Conservation (phyloP, 1,140 invertebrate species). For the Zaprionus davidi region DNA sequence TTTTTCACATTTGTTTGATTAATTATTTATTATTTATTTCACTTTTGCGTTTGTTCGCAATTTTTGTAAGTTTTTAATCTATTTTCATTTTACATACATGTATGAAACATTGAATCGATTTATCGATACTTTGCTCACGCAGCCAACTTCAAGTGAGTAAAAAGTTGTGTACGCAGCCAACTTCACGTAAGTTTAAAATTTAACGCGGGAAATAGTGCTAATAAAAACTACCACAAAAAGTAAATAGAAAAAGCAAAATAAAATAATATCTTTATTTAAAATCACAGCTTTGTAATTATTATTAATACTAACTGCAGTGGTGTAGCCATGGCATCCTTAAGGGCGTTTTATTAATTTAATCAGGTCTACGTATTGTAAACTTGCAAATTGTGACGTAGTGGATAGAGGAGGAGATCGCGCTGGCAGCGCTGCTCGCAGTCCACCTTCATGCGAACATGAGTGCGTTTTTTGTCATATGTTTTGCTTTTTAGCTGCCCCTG, state of each 20-base stretch:
- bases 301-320: neutral
- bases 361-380: neutral
- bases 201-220: neutral
- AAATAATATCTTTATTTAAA: neutral
- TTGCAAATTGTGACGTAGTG: neutral
- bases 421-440: neutral
- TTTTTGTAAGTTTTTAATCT: neutral
- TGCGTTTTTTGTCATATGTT: slow-evolving; percentile 1
- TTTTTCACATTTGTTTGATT: neutral
- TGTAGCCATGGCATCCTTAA: neutral
- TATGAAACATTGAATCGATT: neutral
- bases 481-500: slow-evolving; percentile 1
- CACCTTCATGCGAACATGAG: neutral
- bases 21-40: neutral
- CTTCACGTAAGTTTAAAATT: slow-evolving; percentile 26
- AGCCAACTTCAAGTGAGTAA: slow-evolving; percentile 14
- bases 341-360: neutral
- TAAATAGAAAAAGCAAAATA: neutral
- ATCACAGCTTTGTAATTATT: neutral
- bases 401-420: neutral
- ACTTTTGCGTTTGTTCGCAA: neutral
- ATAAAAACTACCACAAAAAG: neutral
- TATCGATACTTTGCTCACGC: slow-evolving; percentile 30
- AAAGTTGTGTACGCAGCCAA: slow-evolving; percentile 25
- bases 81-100: neutral